These are phyloP conservation scores for Coracopsis vasa DNA, from an alignment of 2,113 vertebrate species.

Conservation along the genomic window DNA sequence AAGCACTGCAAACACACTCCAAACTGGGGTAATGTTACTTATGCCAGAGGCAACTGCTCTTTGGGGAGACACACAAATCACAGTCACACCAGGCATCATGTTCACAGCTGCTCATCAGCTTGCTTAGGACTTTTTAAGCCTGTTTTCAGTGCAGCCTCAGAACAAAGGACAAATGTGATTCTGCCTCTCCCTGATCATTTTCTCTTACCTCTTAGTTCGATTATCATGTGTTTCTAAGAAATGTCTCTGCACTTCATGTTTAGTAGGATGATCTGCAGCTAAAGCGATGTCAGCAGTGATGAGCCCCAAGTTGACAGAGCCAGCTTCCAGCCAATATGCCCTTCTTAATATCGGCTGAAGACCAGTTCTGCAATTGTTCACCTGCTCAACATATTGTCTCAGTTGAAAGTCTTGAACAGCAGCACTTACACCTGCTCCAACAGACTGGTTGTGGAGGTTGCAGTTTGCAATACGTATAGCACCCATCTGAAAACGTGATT, in stretches of 20 bases:
- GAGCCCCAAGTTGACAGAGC: conserved; percentile 90
- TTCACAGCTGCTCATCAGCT: neutral
- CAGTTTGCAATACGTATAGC: conserved; percentile 90
- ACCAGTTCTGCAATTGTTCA: conserved; percentile 75
- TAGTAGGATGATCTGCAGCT: conserved; percentile 91
- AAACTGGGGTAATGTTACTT: neutral
- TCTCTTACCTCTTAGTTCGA: conserved; percentile 86
- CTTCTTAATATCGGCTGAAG: conserved; percentile 87
- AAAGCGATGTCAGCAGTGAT: conserved; percentile 93
- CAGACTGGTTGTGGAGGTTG: conserved; percentile 96
- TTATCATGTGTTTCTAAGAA: conserved; percentile 93
- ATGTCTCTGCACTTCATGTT: conserved; percentile 92
- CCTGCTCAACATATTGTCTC: conserved; percentile 89
- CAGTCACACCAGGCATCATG: neutral
- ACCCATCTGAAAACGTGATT: conserved; percentile 77
- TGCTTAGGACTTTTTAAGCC: neutral
- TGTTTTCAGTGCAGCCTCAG: neutral
- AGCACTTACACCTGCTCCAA: conserved; percentile 93
- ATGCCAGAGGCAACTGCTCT: neutral
- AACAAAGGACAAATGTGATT: neutral
- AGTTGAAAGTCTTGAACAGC: conserved; percentile 92
- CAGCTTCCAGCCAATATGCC: conserved; percentile 95
- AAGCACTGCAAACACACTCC: neutral
- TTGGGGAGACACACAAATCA: neutral
- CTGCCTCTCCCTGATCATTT: neutral